phyloP scores from a whole-genome alignment of 2,888 invertebrate species.

The Agriopis leucophaearia region DNA sequence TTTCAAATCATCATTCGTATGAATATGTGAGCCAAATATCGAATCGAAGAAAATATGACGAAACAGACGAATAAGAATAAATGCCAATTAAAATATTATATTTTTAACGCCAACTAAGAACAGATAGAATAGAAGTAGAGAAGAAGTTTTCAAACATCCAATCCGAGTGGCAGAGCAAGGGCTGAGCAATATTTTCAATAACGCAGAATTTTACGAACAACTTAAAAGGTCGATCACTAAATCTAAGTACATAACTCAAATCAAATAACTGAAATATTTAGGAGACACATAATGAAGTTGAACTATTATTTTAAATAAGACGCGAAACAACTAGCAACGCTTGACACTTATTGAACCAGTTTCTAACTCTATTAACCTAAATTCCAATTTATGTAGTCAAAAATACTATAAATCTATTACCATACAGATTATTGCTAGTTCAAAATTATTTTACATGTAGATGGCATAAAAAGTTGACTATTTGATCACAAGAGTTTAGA shows the following conservation, averaged over 20 bases:
- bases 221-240: no score
- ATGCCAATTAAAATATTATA: neutral
- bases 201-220: no score
- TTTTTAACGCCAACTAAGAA: neutral
- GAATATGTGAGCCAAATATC: slow-evolving; percentile 3
- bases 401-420: neutral
- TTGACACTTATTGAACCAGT: slow-evolving; percentile 20
- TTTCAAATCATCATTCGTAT: neutral
- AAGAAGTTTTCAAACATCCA: neutral
- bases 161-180: neutral
- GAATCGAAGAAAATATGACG: slow-evolving; percentile 9
- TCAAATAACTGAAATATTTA: slow-evolving; percentile 6
- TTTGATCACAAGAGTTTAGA: neutral
- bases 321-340: slow-evolving; percentile 9
- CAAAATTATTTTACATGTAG: no score
- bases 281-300: slow-evolving; percentile 13
- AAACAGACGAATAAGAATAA: slow-evolving; percentile 1
- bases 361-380: slow-evolving; percentile 16
- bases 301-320: slow-evolving; percentile 18
- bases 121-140: neutral
- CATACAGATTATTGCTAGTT: neutral
- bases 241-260: no score
- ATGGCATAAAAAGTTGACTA: no score
- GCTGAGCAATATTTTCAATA: neutral
- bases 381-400: slow-evolving; percentile 4